Evolutionary conservation across 2,888 invertebrate genomes (phyloP), one percentile per base, ranked within the genome.

Genomic region (Athalia circularis): DNA sequence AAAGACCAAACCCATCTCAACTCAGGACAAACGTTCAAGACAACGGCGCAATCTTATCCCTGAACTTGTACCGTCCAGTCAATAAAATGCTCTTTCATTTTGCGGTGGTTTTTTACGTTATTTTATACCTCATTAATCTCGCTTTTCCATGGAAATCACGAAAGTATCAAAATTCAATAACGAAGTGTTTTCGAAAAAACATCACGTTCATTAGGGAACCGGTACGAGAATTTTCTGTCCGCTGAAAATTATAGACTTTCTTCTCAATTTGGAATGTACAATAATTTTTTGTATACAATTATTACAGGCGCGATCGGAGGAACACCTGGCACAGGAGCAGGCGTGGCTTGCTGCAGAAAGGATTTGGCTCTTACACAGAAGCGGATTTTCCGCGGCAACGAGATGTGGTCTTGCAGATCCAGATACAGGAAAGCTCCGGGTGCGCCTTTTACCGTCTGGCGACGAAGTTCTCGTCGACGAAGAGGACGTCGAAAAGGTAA

Each of bases 331-430:
- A 79, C 92, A 92, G 79, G 94, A 94, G 85, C 92, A 93, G 84
- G 92, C 92, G 85, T 94, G 96, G 93, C 91, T 95, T 91, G 94
- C 94, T 87, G 93, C 94, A 29, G 95, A 96, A 81, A 94, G 94
- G 85, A 94, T 98, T 88, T 99, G 99, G 99, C 91, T 99, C 85
- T 95, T 98, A 77, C 98, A 99, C 91, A 94, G 97, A 78, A 96
- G 95, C 11, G 99, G 99, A 9, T 99, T 98, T 90, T 95, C 98
- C 1, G 94, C 95, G 0, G 97, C 95, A 15, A 90, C 92, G 62
- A 92, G 92, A 84, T 90, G 89, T 78, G 89, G 88, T 3, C 81
- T 83, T 11, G 87, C 88, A 11, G 92, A 90, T 85, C 88, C 89
- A 52, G 91, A 94, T 81, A 91, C 93, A 0, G 94, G 94, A 74